Percentiles rank a stretch among this genome's conserved stretches.
Evolutionary conservation across 2,113 vertebrate species (phyloP).

Genomic region (Hystrix brachyura): DNA sequence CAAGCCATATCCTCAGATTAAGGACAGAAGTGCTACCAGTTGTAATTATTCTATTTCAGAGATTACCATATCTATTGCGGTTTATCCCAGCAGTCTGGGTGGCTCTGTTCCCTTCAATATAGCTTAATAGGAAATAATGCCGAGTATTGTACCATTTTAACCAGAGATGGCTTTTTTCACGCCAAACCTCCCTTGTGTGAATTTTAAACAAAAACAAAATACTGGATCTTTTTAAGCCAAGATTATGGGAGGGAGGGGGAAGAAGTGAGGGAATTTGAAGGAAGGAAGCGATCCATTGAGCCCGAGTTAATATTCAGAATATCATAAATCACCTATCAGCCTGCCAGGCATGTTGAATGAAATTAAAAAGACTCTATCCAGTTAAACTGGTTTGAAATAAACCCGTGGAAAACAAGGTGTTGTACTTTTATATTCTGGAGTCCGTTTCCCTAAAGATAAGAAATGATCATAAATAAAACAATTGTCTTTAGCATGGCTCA

Average conservation of each 20-base stretch:
- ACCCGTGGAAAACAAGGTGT: constrained; percentile 74
- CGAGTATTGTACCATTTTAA: background rate
- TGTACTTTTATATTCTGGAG: constrained; percentile 78
- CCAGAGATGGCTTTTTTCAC: background rate
- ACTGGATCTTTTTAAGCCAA: background rate
- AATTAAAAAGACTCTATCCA: constrained; percentile 76
- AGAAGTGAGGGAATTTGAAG: background rate
- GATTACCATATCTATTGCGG: background rate
- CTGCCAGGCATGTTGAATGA: constrained; percentile 63
- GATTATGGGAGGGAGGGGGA: background rate
- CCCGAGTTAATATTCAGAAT: constrained; percentile 72
- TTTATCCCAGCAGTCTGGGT: background rate
- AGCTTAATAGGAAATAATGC: background rate
- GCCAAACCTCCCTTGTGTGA: background rate
- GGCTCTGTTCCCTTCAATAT: background rate
- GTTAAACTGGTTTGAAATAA: constrained; percentile 83
- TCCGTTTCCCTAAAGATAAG: constrained; percentile 81
- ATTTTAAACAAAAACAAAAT: constrained; percentile 64
- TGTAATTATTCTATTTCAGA: background rate
- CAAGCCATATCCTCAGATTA: constrained; percentile 11
- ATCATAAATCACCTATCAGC: constrained; percentile 73
- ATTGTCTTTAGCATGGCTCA: constrained; percentile 78
- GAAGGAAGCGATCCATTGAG: constrained; percentile 47
- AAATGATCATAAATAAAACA: constrained; percentile 84
- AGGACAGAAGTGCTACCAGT: background rate